Base-by-base conservation (phyloP, 2,888 invertebrate genomes). In the Sialis lutaria region DNA sequence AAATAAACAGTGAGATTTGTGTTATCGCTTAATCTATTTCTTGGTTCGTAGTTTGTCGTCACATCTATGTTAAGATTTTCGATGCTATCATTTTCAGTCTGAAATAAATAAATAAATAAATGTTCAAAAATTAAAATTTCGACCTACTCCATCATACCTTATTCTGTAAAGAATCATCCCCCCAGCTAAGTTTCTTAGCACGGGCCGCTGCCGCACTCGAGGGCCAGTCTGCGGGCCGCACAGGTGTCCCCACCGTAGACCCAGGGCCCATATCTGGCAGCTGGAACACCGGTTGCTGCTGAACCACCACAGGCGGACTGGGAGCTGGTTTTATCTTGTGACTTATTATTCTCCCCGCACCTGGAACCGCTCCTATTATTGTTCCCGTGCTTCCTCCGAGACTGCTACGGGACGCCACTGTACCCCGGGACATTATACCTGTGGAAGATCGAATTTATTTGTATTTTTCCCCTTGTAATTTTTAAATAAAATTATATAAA, bases 181-280 rank as follows among this genome's bases (percentile, higher is more conserved):
- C 79, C 83, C 83, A 87, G 61, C 82, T 82, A 45, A 86, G 70
- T 59, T 84, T 83, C 66, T 86, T 86, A 51, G 82, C 79, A 44
- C 82, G 65, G 45, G 77, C 74, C 5, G 82, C 79, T 33, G 80
- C 76, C 49, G 81, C 77, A 47, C 74, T 71, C 49, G 72, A 67
- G 1, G 83, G 80, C 81, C 83, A 84, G 45, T 74, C 69, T 47
- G 57, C 59, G 50, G 51, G 62, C 58, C 57, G 67, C 57, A 63
- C 67, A 67, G 61, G 67, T 67, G 56, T 59, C 60, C 48, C 47
- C 6, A 46, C 5, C 12, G 45, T 42, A 7, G 45, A 10, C 34
- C 45, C 42, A 30, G 45, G 46, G 6, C 40, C 12, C 39, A 40
- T 33, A 12, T 49, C 40, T 41, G 46, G 48, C 22, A 22, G 22